Percentiles rank a stretch among this genome's conserved stretches.
Conservation (phyloP, 2,113 vertebrate species). For the Montifringilla adamsi region DNA sequence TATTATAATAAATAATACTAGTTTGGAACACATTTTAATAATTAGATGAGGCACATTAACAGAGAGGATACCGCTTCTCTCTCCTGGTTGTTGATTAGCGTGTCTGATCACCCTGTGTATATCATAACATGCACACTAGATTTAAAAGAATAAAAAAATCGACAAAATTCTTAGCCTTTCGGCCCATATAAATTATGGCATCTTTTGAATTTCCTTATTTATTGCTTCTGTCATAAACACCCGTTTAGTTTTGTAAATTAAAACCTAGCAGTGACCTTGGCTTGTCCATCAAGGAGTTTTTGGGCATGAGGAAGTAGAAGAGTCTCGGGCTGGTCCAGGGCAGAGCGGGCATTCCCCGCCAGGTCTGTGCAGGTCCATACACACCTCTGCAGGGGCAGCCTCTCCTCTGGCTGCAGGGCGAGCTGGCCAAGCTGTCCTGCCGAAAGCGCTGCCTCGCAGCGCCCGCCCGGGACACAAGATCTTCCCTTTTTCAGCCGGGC, state of each 20-base stretch:
- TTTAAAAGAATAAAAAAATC: not conserved
- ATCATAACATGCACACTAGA: constrained; percentile 10
- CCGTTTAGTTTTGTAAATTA: constrained; percentile 45
- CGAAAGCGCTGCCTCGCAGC: not conserved
- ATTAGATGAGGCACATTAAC: constrained; percentile 54
- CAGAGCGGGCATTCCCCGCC: not conserved
- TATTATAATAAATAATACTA: constrained; percentile 74
- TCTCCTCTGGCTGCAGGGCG: not conserved
- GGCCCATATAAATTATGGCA: constrained; percentile 64
- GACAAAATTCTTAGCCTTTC: constrained; percentile 8
- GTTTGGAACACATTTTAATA: constrained; percentile 47
- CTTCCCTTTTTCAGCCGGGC: not conserved
- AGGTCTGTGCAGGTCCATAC: not conserved
- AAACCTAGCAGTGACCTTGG: not conserved
- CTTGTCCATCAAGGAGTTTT: not conserved
- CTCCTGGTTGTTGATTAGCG: constrained; percentile 51
- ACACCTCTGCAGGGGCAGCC: not conserved
- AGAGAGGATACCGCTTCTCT: constrained; percentile 24
- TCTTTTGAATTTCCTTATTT: constrained; percentile 63
- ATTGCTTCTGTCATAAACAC: constrained; percentile 68
- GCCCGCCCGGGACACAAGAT: not conserved
- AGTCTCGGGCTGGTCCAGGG: not conserved
- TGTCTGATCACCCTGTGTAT: constrained; percentile 43
- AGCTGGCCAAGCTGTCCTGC: not conserved
- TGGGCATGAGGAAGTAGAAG: not conserved